These are phyloP conservation scores for Andrena camellia DNA, from an alignment of 2,888 invertebrate species.

Conservation along the genomic window DNA sequence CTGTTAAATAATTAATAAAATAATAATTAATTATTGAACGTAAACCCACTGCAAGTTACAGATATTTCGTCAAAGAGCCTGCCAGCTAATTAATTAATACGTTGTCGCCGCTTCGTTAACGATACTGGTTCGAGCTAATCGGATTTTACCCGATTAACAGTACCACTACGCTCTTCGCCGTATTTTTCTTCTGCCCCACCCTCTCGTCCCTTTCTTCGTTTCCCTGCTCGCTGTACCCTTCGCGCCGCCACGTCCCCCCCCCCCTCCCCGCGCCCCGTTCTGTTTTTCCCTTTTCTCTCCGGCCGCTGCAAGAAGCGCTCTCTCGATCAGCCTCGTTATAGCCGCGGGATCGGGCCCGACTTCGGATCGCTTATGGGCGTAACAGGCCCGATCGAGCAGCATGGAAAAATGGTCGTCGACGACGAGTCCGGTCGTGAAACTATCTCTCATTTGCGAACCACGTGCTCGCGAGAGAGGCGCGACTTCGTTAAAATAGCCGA, in stretches of 20 bases:
- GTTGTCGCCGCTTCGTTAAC: conserved; percentile 62
- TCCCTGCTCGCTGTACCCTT: not conserved
- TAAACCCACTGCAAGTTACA: not conserved
- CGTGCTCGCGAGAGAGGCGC: conserved; percentile 3
- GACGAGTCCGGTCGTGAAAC: conserved; percentile 73
- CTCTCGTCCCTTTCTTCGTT: not conserved
- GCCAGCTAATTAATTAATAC: conserved; percentile 52
- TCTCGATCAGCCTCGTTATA: conserved; percentile 70
- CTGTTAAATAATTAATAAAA: too few species aligned
- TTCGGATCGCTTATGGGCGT: conserved; percentile 67
- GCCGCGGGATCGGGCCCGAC: conserved; percentile 57
- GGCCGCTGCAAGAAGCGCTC: conserved; percentile 29
- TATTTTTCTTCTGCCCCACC: conserved; percentile 3
- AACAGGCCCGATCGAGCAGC: conserved; percentile 53
- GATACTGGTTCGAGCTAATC: conserved; percentile 61
- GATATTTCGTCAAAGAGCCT: conserved; percentile 39
- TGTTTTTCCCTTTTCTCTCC: conserved; percentile 25
- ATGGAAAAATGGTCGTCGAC: conserved; percentile 68
- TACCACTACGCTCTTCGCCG: conserved; percentile 29
- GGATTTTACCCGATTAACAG: conserved; percentile 62
- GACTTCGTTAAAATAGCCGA: conserved; percentile 70
- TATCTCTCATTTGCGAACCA: conserved; percentile 69
- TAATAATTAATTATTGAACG: conserved; percentile 14
- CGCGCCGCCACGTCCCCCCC: not conserved
- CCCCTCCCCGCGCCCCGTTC: too few species aligned